Base-by-base conservation (phyloP, 2,888 invertebrate species). In the Heliconius cydno region DNA sequence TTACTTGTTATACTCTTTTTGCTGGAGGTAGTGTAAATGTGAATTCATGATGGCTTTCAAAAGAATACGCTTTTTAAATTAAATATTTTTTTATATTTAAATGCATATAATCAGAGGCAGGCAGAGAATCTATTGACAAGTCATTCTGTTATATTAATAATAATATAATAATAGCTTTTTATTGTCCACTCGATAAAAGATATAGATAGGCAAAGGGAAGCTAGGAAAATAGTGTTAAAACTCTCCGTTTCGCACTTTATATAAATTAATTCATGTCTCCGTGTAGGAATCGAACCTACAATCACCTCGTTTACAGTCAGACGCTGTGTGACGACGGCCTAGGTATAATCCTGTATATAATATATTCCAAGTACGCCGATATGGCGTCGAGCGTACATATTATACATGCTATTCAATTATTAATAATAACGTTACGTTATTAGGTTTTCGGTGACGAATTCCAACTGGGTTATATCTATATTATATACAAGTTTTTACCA, bases 1-100 rank as follows among this genome's bases (percentile, higher is more conserved):
- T 78, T 52, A 74, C n/a, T 67, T 60, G 22, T 68, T 72, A 67
- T 67, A 67, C 30, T 13, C 78, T 73, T 78, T 75, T 66, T 65
- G 41, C 75, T n/a, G 22, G 60, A 22, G 60, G n/a, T n/a, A 25
- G 13, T 10, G 75, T 41, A 28, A 75, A 46, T 75, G 75, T 46
- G 75, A 46, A 65, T 41, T 75, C 70, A 70, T 70, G 70, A 46
- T 25, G 25, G 41, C 70, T 65, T 75, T 73, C 38, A 73, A 57
- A 73, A 13, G 34, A 34, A 57, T 57, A 57, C 4, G 41, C 9
- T 70, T 70, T 70, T 70, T 46, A 41, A 70, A 28, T n/a, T 30
- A 65, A 12, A 12, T 15, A 28, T 65, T 30, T 65, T 28, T 65
- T 63, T 63, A 25, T 63, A 25, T 63, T 13, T 52, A 22, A 52